Evolutionary conservation across 2,797 vertebrate species (phyloP), one percentile per base, ranked within the genome.

Genomic region (Xenentodon cancila): DNA sequence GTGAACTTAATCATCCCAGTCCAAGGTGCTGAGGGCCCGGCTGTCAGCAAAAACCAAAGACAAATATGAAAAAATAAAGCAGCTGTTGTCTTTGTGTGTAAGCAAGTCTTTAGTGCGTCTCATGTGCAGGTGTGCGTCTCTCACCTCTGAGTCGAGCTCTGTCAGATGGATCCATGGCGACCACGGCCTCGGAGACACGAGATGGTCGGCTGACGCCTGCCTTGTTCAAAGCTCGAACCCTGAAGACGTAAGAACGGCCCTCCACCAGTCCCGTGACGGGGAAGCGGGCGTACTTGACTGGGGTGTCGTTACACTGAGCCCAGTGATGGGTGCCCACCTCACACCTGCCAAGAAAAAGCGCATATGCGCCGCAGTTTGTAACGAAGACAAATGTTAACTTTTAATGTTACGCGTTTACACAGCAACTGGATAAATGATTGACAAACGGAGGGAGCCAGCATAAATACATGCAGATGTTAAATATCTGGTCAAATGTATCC

Each of bases 1-100:
- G 98, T 99, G 70, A 99, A 98, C 90, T 97, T 98, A 84, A 99
- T 99, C 90, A 98, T 95, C 42, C 97, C 98, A 16, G 98, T 99
- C 96, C 96, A 99, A 34, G 98, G 98, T 81, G 98, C 97, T 55
- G 94, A 97, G 47, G 97, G 94, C 2, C 95, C 96, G 84, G 95
- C 96, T 98, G 82, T 77, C 77, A 7, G 20, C 9, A 7, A 51
- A 64, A 63, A 43, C 22, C 25, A 25, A 47, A 18, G 12, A 47
- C 4, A 54, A 54, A 64, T 0, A 45, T n/a, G 3, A 21, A n/a
- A 51, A 50, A 49, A 25, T 3, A 58, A 5, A 16, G 8, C 2
- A 18, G 20, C 20, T 13, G 9, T 21, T 53, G 15, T 15, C 34
- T 49, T 56, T 17, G n/a, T 2, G 0, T 34, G 7, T 55, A 12